Evolutionary conservation across 2,113 vertebrate species (phyloP).

Genomic region (Brachyistius frenatus): DNA sequence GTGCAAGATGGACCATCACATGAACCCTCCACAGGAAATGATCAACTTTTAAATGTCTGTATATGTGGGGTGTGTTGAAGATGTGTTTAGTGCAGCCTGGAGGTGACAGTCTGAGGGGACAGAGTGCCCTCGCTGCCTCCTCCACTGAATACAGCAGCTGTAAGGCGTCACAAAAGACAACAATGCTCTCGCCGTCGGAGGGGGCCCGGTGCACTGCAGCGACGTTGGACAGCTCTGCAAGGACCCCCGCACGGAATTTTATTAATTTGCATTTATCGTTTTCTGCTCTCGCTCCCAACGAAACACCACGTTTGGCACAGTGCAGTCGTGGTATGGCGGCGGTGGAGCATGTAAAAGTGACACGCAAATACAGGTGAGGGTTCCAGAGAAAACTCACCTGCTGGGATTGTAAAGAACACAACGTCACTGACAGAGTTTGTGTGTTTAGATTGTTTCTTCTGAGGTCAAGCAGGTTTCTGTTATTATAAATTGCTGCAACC

Average conservation of each 20-base stretch:
- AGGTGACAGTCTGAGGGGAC: constrained; percentile 39
- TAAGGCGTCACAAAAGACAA: constrained; percentile 77
- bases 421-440: too few relatives aligned
- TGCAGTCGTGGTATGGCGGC: constrained; percentile 23
- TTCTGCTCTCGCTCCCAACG: constrained; percentile 57
- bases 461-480: too few relatives aligned
- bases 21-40: too few relatives aligned
- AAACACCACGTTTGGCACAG: constrained; percentile 60
- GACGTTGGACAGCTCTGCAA: constrained; percentile 73
- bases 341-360: neutral
- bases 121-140: constrained; percentile 25
- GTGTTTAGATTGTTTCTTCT: too few relatives aligned
- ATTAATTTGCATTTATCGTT: constrained; percentile 78
- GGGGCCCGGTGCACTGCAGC: constrained; percentile 54
- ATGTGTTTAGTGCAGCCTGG: neutral
- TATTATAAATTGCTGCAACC: too few relatives aligned
- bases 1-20: neutral
- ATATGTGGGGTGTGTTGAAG: neutral
- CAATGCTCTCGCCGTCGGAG: constrained; percentile 66
- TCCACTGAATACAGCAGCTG: constrained; percentile 77
- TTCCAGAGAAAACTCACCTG: too few relatives aligned
- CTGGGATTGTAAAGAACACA: too few relatives aligned
- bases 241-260: constrained; percentile 69
- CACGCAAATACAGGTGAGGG: neutral
- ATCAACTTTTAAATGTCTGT: neutral